Percentiles rank a stretch among this genome's conserved stretches.
These are phyloP conservation scores for Semicossyphus pulcher DNA, from an alignment of 2,113 vertebrate species.

Conservation along the genomic window DNA sequence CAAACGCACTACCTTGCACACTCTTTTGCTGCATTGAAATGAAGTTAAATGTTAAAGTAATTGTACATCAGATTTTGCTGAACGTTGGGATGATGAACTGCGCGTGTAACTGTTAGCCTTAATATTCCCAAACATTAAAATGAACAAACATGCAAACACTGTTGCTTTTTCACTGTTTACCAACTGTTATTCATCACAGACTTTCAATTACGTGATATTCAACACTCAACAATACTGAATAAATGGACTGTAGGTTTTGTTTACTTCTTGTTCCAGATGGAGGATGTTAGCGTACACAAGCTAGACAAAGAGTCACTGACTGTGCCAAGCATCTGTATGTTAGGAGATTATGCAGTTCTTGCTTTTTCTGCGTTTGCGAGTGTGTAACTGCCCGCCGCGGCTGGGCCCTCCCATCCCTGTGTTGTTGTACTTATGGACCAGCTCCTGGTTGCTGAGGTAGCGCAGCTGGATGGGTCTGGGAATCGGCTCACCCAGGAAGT, in stretches of 20 bases:
- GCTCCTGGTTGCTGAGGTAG: slow-evolving; percentile 94
- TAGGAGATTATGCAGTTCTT: slow-evolving; percentile 99
- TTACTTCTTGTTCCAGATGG: slow-evolving; percentile 41
- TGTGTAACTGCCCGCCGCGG: slow-evolving; percentile 91
- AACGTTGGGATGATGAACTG: slow-evolving; percentile 49
- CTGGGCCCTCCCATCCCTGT: slow-evolving; percentile 86
- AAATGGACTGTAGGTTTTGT: slow-evolving; percentile 34
- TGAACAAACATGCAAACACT: slow-evolving; percentile 76
- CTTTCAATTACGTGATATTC: slow-evolving; percentile 70
- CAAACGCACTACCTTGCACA: slow-evolving; percentile 58
- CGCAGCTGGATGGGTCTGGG: slow-evolving; percentile 92
- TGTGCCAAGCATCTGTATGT: slow-evolving; percentile 49
- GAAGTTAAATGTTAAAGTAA: slow-evolving; percentile 37
- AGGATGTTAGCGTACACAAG: slow-evolving; percentile 52
- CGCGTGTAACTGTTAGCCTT: slow-evolving; percentile 50
- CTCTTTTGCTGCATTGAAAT: slow-evolving; percentile 54
- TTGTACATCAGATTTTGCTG: slow-evolving; percentile 70
- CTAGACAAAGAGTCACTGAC: not conserved
- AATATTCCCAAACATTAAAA: slow-evolving; percentile 63
- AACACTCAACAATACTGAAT: slow-evolving; percentile 69
- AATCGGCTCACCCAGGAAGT: slow-evolving; percentile 97
- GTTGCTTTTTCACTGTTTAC: slow-evolving; percentile 70
- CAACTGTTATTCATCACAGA: slow-evolving; percentile 70
- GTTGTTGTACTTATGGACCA: slow-evolving; percentile 93
- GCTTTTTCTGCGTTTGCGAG: slow-evolving; percentile 95